phyloP scores from a whole-genome alignment of 1,140 invertebrate genomes.

The Saccostrea glomerata region DNA sequence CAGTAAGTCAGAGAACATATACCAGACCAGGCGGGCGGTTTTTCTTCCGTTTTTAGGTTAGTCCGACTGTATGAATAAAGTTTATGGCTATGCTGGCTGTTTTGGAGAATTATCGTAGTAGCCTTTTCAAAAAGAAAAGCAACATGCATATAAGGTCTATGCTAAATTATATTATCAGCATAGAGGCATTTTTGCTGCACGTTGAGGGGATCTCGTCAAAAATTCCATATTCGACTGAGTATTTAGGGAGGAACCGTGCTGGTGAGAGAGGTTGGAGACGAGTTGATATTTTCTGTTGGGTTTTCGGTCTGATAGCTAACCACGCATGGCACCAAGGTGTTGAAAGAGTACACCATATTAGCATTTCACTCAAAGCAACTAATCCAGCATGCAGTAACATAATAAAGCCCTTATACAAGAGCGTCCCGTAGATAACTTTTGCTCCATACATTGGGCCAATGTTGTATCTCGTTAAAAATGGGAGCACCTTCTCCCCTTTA shows the following conservation, averaged over 20 bases:
- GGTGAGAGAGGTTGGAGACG: slow-evolving; percentile 1
- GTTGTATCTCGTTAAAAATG: slow-evolving; percentile 30
- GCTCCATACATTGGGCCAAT: background rate
- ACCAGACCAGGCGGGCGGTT: background rate
- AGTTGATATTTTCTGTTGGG: background rate
- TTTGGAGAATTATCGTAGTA: too few relatives aligned
- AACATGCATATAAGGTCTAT: too few relatives aligned
- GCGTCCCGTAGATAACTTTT: slow-evolving; percentile 28
- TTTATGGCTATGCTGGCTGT: background rate
- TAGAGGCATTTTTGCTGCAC: too few relatives aligned
- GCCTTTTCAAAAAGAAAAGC: too few relatives aligned
- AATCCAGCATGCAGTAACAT: slow-evolving; percentile 24
- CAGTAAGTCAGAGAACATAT: background rate
- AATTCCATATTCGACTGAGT: background rate
- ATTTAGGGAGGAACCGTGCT: background rate
- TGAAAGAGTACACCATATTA: slow-evolving; percentile 31
- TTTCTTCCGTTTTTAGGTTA: slow-evolving; percentile 14
- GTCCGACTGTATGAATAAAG: background rate
- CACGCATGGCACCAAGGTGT: slow-evolving; percentile 9
- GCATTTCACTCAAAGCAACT: slow-evolving; percentile 33
- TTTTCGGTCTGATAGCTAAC: background rate
- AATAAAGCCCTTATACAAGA: slow-evolving; percentile 32
- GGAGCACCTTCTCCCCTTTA: background rate
- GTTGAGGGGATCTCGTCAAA: too few relatives aligned
- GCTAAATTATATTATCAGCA: too few relatives aligned